Conservation (phyloP, 2,797 vertebrate species). For the Gila robusta region DNA sequence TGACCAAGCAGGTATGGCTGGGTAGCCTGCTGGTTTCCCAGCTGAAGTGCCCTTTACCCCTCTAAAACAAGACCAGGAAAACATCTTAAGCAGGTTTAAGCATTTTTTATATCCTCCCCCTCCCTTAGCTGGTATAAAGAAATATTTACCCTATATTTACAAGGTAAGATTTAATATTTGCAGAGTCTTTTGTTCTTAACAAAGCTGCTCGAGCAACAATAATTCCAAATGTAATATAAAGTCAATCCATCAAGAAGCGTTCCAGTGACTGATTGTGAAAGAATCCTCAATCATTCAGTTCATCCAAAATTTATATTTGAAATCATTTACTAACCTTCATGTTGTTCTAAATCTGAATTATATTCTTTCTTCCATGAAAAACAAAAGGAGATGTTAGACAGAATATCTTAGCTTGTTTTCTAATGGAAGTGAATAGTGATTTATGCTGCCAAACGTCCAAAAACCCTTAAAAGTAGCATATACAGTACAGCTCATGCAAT, state of each 20-base stretch:
- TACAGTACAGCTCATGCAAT: background rate
- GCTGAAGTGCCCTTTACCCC: conserved; percentile 4
- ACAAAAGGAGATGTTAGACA: background rate
- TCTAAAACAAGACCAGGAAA: background rate
- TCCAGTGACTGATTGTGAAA: conserved; percentile 15
- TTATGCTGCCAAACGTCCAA: background rate
- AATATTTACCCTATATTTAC: conserved; percentile 14
- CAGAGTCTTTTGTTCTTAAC: conserved; percentile 15
- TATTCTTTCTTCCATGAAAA: background rate
- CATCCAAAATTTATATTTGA: background rate
- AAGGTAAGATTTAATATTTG: conserved; percentile 18
- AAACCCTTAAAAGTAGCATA: background rate
- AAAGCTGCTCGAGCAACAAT: conserved; percentile 23
- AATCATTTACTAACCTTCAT: background rate
- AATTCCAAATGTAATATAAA: conserved; percentile 24
- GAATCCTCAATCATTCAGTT: conserved; percentile 4
- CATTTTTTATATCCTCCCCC: no score
- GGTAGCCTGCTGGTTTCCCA: background rate
- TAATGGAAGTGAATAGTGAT: background rate
- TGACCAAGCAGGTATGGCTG: background rate
- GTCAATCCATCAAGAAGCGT: conserved; percentile 4
- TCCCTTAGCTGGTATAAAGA: background rate
- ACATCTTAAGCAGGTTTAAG: background rate
- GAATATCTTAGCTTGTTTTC: background rate
- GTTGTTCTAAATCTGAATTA: background rate